Base-by-base conservation (phyloP, 2,888 invertebrate genomes). In the Amorpha juglandis region DNA sequence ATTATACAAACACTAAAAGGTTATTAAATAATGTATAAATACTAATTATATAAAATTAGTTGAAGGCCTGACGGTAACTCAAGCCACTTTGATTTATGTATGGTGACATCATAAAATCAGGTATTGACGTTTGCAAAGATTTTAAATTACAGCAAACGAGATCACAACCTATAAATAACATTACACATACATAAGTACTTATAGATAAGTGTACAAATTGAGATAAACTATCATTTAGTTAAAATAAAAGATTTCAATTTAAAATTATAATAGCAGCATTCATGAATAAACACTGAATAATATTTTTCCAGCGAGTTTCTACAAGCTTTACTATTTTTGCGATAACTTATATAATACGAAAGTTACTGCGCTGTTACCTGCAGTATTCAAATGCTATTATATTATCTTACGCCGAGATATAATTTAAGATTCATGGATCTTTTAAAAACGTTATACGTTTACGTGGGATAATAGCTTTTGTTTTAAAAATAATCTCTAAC, bases 81-180 rank as follows among this genome's bases (percentile, higher is more conserved):
- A 19, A 19, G 58, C 42, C 42, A 58, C 58, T 19, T 58, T 58
- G 58, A 58, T 58, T 58, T 58, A 58, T 58, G 42, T 19, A 38
- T 42, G 42, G 58, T 58, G 58, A 58, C 42, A 58, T 42, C 38
- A 58, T 16, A 42, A 7, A 58, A 42, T 58, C 58, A 58, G 58
- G 42, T 42, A 58, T 58, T 58, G 58, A 42, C 19, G 42, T 58
- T 12, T 58, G 58, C 38, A 0, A 42, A 11, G 42, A 55, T 42
- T 58, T 58, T 58, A 58, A 38, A 58, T 8, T 6, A 58, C 6
- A 19, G 58, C n/a, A 35, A 33, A 1, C 12, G 19, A 58, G 19
- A 19, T 42, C 19, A 27, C 51, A 27, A 16, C 19, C 11, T 19
- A 58, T 19, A 19, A 11, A 58, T 38, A 12, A 52, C 52, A 6